These are phyloP conservation scores for Drosophila kuntzei DNA, from an alignment of 2,888 invertebrate species.

Conservation along the genomic window DNA sequence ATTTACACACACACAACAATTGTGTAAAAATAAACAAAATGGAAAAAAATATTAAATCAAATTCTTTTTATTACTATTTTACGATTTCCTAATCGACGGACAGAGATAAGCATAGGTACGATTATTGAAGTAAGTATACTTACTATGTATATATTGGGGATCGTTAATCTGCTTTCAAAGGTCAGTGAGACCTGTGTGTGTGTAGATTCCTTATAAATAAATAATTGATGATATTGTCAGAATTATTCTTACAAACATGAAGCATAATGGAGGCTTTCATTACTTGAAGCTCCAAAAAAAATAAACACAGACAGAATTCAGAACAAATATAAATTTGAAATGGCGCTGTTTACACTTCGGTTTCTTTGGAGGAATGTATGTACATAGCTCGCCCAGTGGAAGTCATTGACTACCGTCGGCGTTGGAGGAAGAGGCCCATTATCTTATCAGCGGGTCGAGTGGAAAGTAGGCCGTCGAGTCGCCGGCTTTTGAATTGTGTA, in stretches of 20 bases:
- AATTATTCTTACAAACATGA: conserved; percentile 1
- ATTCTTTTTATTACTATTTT: conserved; percentile 8
- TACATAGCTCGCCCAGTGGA: conserved; percentile 14
- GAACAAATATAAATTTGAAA: conserved; percentile 17
- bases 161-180: conserved; percentile 11
- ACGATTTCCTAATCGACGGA: not conserved
- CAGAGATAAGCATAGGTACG: conserved; percentile 30
- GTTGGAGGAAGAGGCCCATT: conserved; percentile 74
- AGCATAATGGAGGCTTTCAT: conserved; percentile 2
- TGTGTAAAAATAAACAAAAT: conserved; percentile 70
- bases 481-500: conserved; percentile 33
- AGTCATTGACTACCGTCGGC: conserved; percentile 63
- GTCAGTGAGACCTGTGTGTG: conserved; percentile 12
- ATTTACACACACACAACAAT: conserved; percentile 64
- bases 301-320: conserved; percentile 10
- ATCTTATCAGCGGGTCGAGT: conserved; percentile 72
- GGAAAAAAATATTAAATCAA: conserved; percentile 53
- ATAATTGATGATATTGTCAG: conserved; percentile 27
- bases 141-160: no score
- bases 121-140: conserved; percentile 4
- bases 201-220: not conserved
- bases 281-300: conserved; percentile 43
- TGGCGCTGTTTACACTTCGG: conserved; percentile 43
- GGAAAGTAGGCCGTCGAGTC: conserved; percentile 66
- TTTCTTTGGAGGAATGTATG: not conserved